Evolutionary conservation across 1,140 invertebrate species (phyloP), one percentile per base, ranked within the genome.

Genomic region (Ceratina calcarata): DNA sequence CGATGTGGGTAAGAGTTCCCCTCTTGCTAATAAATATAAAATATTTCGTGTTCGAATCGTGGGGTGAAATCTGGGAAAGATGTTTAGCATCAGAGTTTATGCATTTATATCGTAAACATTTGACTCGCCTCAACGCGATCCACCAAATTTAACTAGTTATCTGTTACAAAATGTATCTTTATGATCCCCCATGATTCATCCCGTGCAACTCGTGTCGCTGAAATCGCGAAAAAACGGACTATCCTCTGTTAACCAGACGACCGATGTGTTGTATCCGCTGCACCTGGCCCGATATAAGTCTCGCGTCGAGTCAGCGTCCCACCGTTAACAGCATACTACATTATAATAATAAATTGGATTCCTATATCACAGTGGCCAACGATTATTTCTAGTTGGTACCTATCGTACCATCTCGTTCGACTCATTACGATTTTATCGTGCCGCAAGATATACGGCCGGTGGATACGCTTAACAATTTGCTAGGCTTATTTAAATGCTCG

Each of bases 351-450:
- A 64, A 78, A 78, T 78, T 72, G 76, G 68, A 64, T 72, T 64
- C 58, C 76, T 78, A 72, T 78, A 78, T 78, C 76, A 78, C 45
- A 62, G 76, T 16, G 76, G 22, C 68, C 49, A 32, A 12, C 76
- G 76, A 78, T 78, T 72, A 78, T 78, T 78, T 72, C 69, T 60
- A 78, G 76, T 58, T 62, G 70, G 68, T 71, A 45, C 68, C 68
- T 60, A n/a, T 55, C 15, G 15, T 1, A 68, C 10, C 27, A 16
- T 27, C 20, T 51, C 76, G 24, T 37, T 15, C 32, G 51, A 64
- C 61, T 72, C 76, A 57, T 78, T 72, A 72, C 60, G 82, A 85
- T 85, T 70, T 84, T 85, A 85, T 85, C 83, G 69, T 53, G 66
- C 37, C 20, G 53, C 78, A 62, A 80, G 60, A 75, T 73, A 53